These are phyloP conservation scores for Protobothrops flavoviridis DNA, from an alignment of 2,113 vertebrate genomes.

Conservation along the genomic window DNA sequence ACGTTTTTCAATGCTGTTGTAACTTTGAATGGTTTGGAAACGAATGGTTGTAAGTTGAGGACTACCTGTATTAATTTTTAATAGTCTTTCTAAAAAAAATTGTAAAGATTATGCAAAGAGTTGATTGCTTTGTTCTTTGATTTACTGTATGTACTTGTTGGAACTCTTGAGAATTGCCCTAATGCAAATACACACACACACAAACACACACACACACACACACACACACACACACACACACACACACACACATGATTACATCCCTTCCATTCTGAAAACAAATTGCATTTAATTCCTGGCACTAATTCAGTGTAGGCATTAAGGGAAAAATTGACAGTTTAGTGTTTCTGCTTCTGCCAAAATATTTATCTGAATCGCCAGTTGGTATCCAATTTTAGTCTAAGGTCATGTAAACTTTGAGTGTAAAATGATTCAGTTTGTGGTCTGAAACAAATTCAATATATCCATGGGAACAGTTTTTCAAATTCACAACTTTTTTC, in stretches of 20 bases:
- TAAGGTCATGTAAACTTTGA: neutral
- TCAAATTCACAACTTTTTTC: neutral
- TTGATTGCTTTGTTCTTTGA: neutral
- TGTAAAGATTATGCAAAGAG: neutral
- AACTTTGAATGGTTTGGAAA: neutral
- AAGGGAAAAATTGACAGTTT: neutral
- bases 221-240: no score
- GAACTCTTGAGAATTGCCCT: neutral
- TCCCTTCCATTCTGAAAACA: neutral
- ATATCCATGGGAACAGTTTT: neutral
- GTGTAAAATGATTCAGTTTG: neutral
- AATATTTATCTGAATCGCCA: neutral
- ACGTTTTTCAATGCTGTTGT: neutral
- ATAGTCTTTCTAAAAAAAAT: neutral
- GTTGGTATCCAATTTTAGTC: neutral
- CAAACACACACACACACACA: neutral
- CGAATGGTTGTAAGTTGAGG: neutral
- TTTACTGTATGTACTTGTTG: neutral
- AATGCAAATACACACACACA: no score
- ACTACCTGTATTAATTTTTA: neutral
- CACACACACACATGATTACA: neutral
- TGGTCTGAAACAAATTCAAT: constrained; percentile 11
- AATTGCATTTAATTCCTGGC: neutral
- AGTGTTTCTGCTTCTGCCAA: neutral
- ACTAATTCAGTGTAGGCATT: neutral